A percentile compares a stretch with the other conserved stretches of the same genome.
These are phyloP conservation scores for Enteromius viviparus DNA, from an alignment of 2,797 vertebrate genomes.

Conservation along the genomic window DNA sequence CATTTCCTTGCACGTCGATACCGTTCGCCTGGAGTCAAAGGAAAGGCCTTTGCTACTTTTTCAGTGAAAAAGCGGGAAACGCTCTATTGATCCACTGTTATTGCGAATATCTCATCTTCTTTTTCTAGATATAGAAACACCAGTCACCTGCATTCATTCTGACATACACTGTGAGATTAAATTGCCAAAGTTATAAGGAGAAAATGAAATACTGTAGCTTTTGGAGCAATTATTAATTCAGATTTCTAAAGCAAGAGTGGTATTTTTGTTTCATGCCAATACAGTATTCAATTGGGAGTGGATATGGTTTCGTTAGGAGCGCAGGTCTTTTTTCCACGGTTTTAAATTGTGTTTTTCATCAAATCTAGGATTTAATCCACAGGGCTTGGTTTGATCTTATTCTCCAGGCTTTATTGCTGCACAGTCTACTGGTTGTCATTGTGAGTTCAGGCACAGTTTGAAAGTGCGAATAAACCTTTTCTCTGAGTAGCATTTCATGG, in stretches of 20 bases:
- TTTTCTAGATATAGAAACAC: slow-evolving; percentile 45
- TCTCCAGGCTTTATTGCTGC: slow-evolving; percentile 47
- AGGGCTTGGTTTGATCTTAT: slow-evolving; percentile 46
- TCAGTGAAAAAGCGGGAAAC: slow-evolving; percentile 28
- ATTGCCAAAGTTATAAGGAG: slow-evolving; percentile 48
- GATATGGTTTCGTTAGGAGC: slow-evolving; percentile 35
- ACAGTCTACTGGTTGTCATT: slow-evolving; percentile 51
- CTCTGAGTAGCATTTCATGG: slow-evolving; percentile 47
- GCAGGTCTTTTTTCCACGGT: slow-evolving; percentile 13
- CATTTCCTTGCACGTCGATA: slow-evolving; percentile 33
- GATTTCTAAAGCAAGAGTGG: slow-evolving; percentile 53
- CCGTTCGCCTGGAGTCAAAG: slow-evolving; percentile 39
- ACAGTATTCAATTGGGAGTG: slow-evolving; percentile 49
- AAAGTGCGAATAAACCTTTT: slow-evolving; percentile 45
- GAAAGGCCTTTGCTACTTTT: slow-evolving; percentile 43
- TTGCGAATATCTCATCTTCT: slow-evolving; percentile 42
- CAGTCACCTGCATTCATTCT: slow-evolving; percentile 57
- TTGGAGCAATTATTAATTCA: slow-evolving; percentile 55
- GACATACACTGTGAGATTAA: slow-evolving; percentile 44
- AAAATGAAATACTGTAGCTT: slow-evolving; percentile 52
- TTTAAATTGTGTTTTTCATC: slow-evolving; percentile 52
- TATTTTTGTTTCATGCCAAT: slow-evolving; percentile 56
- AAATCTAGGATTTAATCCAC: slow-evolving; percentile 29
- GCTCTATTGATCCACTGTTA: slow-evolving; percentile 51
- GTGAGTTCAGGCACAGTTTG: slow-evolving; percentile 51